Evolutionary conservation across 2,797 vertebrate species (phyloP).

Genomic region (Nyctibius grandis): DNA sequence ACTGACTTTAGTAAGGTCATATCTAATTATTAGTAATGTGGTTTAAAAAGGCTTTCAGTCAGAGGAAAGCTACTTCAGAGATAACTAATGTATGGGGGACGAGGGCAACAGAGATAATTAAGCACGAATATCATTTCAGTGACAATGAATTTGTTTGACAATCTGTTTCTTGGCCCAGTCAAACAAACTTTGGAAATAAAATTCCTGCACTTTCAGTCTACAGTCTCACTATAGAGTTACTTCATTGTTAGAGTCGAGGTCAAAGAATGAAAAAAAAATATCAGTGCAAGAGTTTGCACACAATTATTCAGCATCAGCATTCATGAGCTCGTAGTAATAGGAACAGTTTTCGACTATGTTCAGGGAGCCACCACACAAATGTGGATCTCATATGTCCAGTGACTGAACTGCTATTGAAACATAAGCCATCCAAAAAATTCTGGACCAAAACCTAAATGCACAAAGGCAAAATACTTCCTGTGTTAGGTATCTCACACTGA

Average conservation of each 20-base stretch:
- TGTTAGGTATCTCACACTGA: background rate
- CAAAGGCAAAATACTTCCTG: background rate
- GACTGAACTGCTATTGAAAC: background rate
- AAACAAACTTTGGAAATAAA: slow-evolving; percentile 15
- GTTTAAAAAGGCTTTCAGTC: slow-evolving; percentile 21
- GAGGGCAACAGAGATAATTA: background rate
- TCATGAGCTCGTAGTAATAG: background rate
- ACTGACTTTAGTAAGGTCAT: background rate
- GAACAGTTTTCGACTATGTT: background rate
- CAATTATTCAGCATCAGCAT: background rate
- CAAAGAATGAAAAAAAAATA: background rate
- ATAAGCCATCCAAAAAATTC: background rate
- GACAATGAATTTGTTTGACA: slow-evolving; percentile 49
- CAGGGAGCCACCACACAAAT: background rate
- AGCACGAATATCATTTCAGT: background rate
- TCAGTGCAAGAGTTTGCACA: background rate
- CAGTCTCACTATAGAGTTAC: background rate
- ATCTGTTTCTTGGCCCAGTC: background rate
- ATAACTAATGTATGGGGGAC: background rate
- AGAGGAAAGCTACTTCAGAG: slow-evolving; percentile 1
- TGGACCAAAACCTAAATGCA: background rate
- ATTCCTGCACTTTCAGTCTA: background rate
- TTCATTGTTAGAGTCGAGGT: background rate
- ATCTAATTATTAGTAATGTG: slow-evolving; percentile 38
- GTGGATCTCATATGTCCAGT: background rate